Base-by-base conservation (phyloP, 2,797 vertebrate species). In the Loriculus beryllinus region DNA sequence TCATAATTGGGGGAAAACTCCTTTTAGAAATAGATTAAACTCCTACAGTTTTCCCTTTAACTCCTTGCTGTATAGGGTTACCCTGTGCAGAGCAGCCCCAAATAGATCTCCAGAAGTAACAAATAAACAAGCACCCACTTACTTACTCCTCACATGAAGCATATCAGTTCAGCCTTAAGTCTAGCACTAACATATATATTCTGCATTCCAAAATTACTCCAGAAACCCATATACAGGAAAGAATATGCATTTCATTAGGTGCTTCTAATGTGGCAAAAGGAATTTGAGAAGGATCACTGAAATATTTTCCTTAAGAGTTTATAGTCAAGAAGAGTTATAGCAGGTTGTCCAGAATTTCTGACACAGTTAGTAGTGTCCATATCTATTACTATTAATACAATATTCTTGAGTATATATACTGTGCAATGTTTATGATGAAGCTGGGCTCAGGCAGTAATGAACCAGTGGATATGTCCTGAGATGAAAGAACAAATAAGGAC, bases 401-500 rank as follows among this genome's bases (percentile, higher is more conserved):
- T 59, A 43, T 23, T 70, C 23, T 57, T 42, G n/a, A 59, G 51
- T 69, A 19, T 77, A 33, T 12, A 18, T 22, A 16, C 22, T 78
- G 28, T 69, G 35, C 60, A 74, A 42, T 17, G 68, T 64, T 14
- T 65, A 47, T 68, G 76, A 37, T 43, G 39, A 49, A 62, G 13
- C 39, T 1, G 42, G 45, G 83, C 29, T 31, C 23, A 95, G 88
- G 43, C n/a, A 60, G 54, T 25, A 14, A 82, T 4, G 48, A 70
- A n/a, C 15, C 16, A 56, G 21, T 60, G 33, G 77, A 25, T 64
- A 51, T 84, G 47, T 88, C 68, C 74, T 19, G 18, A 65, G 43
- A 90, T 33, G 14, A 51, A 86, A 93, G 54, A 88, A 94, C 35
- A 90, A 84, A 22, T 93, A 64, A 93, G 83, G 72, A 77, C 29